Evolutionary conservation across 1,140 invertebrate species (phyloP).

Genomic region (Phortica variegata): DNA sequence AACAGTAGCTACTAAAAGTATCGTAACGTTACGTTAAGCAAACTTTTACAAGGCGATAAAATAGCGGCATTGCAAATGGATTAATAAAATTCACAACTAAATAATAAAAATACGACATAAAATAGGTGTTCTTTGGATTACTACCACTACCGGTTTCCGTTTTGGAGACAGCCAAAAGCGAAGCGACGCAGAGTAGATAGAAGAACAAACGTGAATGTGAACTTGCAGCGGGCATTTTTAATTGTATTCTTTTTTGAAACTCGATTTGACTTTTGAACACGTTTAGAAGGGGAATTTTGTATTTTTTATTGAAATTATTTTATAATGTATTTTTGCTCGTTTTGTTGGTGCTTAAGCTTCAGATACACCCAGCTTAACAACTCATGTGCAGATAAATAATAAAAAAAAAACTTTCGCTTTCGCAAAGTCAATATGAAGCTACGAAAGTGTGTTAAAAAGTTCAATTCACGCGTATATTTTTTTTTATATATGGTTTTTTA

Average conservation of each 20-base stretch:
- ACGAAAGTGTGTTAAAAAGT: slow-evolving; percentile 28
- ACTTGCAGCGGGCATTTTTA: slow-evolving; percentile 43
- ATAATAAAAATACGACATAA: slow-evolving; percentile 55
- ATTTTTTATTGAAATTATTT: slow-evolving; percentile 3
- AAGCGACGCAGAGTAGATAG: slow-evolving; percentile 45
- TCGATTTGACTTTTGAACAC: slow-evolving; percentile 8
- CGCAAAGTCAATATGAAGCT: slow-evolving; percentile 12
- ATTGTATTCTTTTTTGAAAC: slow-evolving; percentile 11
- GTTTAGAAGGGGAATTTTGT: slow-evolving; percentile 11
- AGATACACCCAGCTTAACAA: too few relatives aligned
- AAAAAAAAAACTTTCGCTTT: slow-evolving; percentile 47
- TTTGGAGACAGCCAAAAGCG: slow-evolving; percentile 44
- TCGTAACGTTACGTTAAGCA: slow-evolving; percentile 30
- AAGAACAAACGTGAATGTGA: slow-evolving; percentile 47
- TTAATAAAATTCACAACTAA: slow-evolving; percentile 50
- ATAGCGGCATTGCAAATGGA: slow-evolving; percentile 50
- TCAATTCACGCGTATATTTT: slow-evolving; percentile 30
- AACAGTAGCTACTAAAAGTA: too few relatives aligned
- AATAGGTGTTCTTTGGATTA: slow-evolving; percentile 43
- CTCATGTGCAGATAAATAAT: too few relatives aligned
- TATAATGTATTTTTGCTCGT: slow-evolving; percentile 6
- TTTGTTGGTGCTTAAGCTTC: too few relatives aligned
- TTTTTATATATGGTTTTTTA: slow-evolving; percentile 2
- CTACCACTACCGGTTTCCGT: slow-evolving; percentile 45
- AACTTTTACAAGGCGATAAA: slow-evolving; percentile 46